phyloP scores from a whole-genome alignment of 2,113 vertebrate genomes.

The Carollia perspicillata region DNA sequence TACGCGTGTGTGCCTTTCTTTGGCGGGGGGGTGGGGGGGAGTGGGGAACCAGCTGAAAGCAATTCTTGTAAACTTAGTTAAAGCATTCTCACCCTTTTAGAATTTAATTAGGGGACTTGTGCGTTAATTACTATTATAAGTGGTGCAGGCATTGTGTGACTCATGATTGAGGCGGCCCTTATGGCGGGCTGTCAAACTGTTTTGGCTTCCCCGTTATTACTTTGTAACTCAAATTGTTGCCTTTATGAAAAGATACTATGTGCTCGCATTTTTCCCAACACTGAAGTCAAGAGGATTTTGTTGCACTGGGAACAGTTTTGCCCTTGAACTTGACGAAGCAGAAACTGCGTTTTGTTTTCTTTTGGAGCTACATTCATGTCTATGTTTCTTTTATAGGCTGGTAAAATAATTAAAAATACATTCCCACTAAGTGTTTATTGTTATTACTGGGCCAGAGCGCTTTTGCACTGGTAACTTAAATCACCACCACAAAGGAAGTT shows the following conservation, averaged over 20 bases:
- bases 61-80: constrained; percentile 74
- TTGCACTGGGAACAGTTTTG: constrained; percentile 59
- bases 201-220: constrained; percentile 75
- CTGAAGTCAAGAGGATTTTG: constrained; percentile 37
- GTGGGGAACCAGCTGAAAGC: constrained; percentile 10
- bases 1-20: constrained; percentile 42
- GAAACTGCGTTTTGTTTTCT: constrained; percentile 64
- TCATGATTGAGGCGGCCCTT: constrained; percentile 70
- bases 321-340: constrained; percentile 70
- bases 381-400: constrained; percentile 19
- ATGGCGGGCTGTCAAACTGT: constrained; percentile 77
- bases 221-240: constrained; percentile 71
- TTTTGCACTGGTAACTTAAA: constrained; percentile 14
- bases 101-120: constrained; percentile 74
- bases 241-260: constrained; percentile 71
- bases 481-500: background rate
- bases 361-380: constrained; percentile 29
- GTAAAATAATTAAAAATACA: constrained; percentile 54
- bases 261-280: constrained; percentile 18
- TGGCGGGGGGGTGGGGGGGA: no score
- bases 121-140: constrained; percentile 74
- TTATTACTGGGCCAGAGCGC: background rate
- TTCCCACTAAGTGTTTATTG: background rate
- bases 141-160: constrained; percentile 75
- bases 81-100: constrained; percentile 66